Evolutionary conservation across 2,113 vertebrate genomes (phyloP).

Genomic region (Tiliqua scincoides): DNA sequence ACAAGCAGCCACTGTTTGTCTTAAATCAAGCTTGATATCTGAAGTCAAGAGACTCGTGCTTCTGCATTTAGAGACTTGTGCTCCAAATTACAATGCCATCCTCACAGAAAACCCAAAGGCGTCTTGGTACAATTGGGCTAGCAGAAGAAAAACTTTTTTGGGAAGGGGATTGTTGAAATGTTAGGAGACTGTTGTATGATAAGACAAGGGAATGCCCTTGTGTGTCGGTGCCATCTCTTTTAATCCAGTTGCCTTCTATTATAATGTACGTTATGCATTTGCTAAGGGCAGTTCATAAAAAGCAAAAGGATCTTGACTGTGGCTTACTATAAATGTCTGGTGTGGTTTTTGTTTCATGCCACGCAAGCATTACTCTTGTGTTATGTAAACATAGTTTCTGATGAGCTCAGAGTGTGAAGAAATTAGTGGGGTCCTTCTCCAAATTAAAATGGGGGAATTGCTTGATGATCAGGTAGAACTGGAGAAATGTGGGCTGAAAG

Average conservation of each 20-base stretch:
- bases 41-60: conserved; percentile 33
- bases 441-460: conserved; percentile 14
- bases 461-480: conserved; percentile 23
- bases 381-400: background rate
- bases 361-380: background rate
- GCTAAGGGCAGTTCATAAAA: conserved; percentile 7
- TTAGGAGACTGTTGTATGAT: background rate
- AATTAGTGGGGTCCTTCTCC: background rate
- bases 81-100: conserved; percentile 16
- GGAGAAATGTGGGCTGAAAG: accelerated
- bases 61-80: conserved; percentile 34
- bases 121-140: background rate
- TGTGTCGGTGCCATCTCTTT: conserved; percentile 8
- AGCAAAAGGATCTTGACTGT: conserved; percentile 15
- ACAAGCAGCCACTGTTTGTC: background rate
- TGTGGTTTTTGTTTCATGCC: background rate
- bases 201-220: conserved; percentile 18
- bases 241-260: conserved; percentile 29
- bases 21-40: conserved; percentile 25
- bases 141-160: conserved; percentile 10
- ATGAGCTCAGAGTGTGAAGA: background rate
- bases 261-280: conserved; percentile 5
- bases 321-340: conserved; percentile 2
- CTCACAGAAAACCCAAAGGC: background rate
- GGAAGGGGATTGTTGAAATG: background rate